Conservation (phyloP, 2,113 vertebrate species). For the Pangasianodon gigas region DNA sequence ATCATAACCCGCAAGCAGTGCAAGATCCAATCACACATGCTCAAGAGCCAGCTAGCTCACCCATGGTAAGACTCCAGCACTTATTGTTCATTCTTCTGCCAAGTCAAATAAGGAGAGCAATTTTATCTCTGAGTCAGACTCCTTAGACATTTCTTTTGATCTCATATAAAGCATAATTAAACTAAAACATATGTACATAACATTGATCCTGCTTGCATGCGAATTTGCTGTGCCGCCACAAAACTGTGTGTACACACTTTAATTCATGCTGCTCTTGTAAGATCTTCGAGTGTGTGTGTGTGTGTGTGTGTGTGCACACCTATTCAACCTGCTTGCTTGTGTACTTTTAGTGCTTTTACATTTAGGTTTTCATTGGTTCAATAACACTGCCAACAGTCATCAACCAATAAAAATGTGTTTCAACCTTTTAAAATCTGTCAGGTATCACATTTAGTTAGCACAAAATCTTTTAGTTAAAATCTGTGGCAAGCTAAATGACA, state of each 20-base stretch:
- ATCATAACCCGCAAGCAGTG: conserved; percentile 83
- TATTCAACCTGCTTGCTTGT: background rate
- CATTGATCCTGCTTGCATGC: no score
- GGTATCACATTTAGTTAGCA: no score
- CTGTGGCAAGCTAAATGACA: no score
- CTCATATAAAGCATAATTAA: background rate
- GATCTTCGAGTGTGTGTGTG: background rate
- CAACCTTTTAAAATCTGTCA: background rate
- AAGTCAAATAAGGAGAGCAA: background rate
- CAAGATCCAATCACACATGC: conserved; percentile 87
- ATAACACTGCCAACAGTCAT: background rate
- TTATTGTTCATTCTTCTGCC: background rate
- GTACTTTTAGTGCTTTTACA: background rate
- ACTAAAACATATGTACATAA: background rate
- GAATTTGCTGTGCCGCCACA: background rate
- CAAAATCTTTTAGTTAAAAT: no score
- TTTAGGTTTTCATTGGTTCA: no score
- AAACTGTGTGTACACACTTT: background rate
- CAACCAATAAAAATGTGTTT: no score
- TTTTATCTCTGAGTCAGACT: background rate
- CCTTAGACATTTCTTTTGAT: background rate
- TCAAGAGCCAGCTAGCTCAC: conserved; percentile 75
- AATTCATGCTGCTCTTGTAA: background rate
- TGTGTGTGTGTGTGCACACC: background rate
- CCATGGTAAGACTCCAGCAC: conserved; percentile 71